These are phyloP conservation scores for Paedocypris micromegethes DNA, from an alignment of 2,797 vertebrate genomes.

Conservation along the genomic window DNA sequence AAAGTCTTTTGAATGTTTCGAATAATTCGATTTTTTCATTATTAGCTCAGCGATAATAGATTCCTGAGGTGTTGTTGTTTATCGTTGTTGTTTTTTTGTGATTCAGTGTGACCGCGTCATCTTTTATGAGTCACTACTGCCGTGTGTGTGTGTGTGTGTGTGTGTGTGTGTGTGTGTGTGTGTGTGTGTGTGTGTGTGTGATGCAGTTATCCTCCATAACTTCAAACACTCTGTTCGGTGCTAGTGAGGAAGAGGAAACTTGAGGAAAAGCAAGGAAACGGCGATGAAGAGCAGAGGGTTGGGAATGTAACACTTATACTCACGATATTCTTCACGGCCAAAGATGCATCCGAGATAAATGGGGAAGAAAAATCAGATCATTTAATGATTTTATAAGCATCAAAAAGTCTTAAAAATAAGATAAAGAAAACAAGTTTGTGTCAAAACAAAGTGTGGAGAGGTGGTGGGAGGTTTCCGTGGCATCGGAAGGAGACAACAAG, in stretches of 20 bases:
- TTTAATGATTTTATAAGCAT: background rate
- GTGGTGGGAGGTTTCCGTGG: slow-evolving; percentile 3
- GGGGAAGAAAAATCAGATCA: slow-evolving; percentile 7
- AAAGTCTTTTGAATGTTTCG: too few relatives aligned
- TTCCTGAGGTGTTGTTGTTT: too few relatives aligned
- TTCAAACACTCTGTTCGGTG: slow-evolving; percentile 47
- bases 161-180: background rate
- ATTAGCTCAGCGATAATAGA: too few relatives aligned
- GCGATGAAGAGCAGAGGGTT: slow-evolving; percentile 29
- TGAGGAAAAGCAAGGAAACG: slow-evolving; percentile 17
- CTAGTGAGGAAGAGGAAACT: slow-evolving; percentile 24
- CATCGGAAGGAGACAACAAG: slow-evolving; percentile 19
- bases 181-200: slow-evolving; percentile 6
- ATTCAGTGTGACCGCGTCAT: too few relatives aligned
- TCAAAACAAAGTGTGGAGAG: slow-evolving; percentile 12
- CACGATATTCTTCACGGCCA: slow-evolving; percentile 48
- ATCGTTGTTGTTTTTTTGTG: too few relatives aligned
- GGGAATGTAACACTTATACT: slow-evolving; percentile 36
- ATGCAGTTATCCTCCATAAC: slow-evolving; percentile 30
- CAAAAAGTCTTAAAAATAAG: background rate
- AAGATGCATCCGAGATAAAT: slow-evolving; percentile 3
- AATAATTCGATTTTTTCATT: too few relatives aligned
- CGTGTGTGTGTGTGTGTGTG: too few relatives aligned
- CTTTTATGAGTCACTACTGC: background rate
- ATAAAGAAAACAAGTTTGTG: slow-evolving; percentile 9